A percentile compares a stretch with the other conserved stretches of the same genome.
These are phyloP conservation scores for Lanius ludovicianus DNA, from an alignment of 2,113 vertebrate species.

Conservation along the genomic window DNA sequence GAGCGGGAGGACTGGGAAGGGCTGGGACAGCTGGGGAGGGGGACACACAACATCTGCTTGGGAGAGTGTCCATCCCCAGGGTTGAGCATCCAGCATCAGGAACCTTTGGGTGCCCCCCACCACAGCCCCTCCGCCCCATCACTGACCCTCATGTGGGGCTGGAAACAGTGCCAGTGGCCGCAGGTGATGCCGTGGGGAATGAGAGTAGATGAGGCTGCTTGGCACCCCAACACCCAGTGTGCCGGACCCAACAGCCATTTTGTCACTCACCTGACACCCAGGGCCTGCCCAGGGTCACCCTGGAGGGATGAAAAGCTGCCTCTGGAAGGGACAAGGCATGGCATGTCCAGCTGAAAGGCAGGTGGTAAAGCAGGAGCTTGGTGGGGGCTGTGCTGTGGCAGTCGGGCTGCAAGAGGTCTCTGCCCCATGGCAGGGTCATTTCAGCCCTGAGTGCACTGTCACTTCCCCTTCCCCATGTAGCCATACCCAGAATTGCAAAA, in stretches of 20 bases:
- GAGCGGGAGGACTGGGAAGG: not conserved
- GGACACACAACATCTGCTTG: not conserved
- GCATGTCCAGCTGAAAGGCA: not conserved
- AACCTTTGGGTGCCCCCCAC: not conserved
- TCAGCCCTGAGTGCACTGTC: not conserved
- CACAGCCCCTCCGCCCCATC: fast-evolving
- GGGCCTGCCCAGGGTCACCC: not conserved
- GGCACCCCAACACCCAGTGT: not conserved
- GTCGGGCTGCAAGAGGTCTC: fast-evolving
- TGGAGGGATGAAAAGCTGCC: not conserved
- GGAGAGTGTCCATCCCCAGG: not conserved
- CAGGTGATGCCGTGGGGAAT: no score
- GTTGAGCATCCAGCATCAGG: not conserved
- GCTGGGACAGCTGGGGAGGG: not conserved
- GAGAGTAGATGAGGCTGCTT: not conserved
- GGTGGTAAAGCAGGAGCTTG: not conserved
- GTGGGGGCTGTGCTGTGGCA: fast-evolving
- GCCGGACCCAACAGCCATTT: not conserved
- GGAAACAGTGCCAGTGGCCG: fast-evolving
- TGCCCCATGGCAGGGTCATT: fast-evolving
- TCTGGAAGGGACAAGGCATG: not conserved
- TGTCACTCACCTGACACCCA: not conserved
- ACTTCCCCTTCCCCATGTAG: not conserved
- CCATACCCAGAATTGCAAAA: not conserved
- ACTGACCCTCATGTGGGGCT: not conserved